phyloP scores from a whole-genome alignment of 2,888 invertebrate species.

The Ecliptopera silaceata region DNA sequence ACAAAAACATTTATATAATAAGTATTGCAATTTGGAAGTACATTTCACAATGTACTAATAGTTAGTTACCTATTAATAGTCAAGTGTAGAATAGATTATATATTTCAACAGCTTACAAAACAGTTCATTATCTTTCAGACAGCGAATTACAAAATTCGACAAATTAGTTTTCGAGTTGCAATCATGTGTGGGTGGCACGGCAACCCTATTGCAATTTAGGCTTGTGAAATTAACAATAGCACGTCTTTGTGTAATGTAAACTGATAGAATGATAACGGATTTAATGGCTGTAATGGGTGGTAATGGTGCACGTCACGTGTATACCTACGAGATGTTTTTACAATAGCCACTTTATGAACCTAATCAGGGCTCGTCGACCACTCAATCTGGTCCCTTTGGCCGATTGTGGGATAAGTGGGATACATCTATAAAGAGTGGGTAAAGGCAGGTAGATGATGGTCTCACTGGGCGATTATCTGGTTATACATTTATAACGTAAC shows the following conservation, averaged over 20 bases:
- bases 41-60: neutral
- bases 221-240: conserved; percentile 30
- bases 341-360: conserved; percentile 5
- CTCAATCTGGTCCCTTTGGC: neutral
- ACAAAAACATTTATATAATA: no score
- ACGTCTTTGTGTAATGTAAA: conserved; percentile 25
- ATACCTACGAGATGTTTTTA: neutral
- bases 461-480: no score
- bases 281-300: neutral
- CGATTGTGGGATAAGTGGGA: no score
- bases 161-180: conserved; percentile 30
- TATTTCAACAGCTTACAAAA: conserved; percentile 26
- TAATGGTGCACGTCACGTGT: conserved; percentile 9
- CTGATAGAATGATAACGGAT: conserved; percentile 18
- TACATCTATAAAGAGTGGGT: no score
- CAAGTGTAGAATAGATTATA: conserved; percentile 8
- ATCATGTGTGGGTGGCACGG: conserved; percentile 20
- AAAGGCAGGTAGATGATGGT: no score
- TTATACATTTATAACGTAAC: no score
- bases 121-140: conserved; percentile 28
- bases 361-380: neutral
- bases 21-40: neutral
- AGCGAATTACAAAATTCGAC: conserved; percentile 29
- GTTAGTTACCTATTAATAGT: neutral
- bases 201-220: conserved; percentile 34